phyloP scores from a whole-genome alignment of 2,113 vertebrate species.

The Pithys albifrons region DNA sequence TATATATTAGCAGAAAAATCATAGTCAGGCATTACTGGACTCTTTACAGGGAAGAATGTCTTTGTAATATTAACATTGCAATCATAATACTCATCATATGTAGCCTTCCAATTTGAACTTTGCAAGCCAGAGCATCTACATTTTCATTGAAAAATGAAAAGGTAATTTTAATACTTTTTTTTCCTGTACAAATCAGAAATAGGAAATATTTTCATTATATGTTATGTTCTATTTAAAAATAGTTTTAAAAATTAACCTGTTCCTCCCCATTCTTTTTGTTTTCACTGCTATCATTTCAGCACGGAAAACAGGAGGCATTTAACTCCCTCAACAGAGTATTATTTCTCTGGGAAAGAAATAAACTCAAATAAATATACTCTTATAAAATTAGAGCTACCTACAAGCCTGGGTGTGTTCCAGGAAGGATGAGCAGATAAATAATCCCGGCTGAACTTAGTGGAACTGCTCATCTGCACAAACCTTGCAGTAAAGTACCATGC shows the following conservation, averaged over 20 bases:
- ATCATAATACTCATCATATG: neutral
- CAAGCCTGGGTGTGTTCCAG: neutral
- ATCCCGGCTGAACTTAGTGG: neutral
- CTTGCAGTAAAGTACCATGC: neutral
- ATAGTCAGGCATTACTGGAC: neutral
- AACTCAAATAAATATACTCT: neutral
- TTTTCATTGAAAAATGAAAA: neutral
- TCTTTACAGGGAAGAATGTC: neutral
- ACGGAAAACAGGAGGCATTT: neutral
- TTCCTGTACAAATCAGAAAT: neutral
- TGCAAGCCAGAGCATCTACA: neutral
- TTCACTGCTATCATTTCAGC: neutral
- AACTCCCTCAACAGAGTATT: neutral
- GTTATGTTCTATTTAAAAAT: neutral
- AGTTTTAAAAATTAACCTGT: neutral
- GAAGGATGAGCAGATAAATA: neutral
- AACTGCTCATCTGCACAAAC: neutral
- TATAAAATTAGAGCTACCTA: neutral
- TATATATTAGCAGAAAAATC: neutral
- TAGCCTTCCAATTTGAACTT: neutral
- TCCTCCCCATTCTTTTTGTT: neutral
- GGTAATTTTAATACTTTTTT: rapidly evolving
- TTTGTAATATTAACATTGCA: neutral
- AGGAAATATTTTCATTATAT: neutral
- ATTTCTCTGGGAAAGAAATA: neutral